Conservation (phyloP, 2,797 vertebrate species). For the Eremophila alpestris region DNA sequence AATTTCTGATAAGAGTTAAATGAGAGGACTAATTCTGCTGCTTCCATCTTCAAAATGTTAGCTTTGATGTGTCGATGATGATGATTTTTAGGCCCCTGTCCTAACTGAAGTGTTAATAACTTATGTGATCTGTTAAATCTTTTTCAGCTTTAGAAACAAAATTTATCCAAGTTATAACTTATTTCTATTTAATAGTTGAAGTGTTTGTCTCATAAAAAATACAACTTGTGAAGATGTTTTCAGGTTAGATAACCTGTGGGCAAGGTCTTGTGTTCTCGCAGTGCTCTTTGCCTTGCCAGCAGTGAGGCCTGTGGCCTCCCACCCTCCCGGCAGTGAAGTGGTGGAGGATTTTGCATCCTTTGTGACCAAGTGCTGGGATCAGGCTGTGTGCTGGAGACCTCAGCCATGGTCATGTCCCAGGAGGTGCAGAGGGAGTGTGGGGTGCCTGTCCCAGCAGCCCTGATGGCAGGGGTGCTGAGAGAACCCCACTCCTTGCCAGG, state of each 20-base stretch:
- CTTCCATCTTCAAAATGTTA: not conserved
- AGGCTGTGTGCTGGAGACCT: not conserved
- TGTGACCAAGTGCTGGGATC: rapidly evolving
- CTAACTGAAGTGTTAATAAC: not conserved
- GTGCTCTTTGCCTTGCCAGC: not conserved
- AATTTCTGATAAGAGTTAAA: not conserved
- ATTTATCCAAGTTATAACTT: not conserved
- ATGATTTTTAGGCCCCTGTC: not conserved
- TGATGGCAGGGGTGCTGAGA: rapidly evolving
- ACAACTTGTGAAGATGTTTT: not conserved
- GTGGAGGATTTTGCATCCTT: rapidly evolving
- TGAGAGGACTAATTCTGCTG: not conserved
- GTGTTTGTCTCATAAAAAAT: not conserved
- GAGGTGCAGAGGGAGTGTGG: rapidly evolving
- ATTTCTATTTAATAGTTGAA: not conserved
- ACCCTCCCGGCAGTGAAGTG: not conserved
- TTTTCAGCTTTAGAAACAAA: not conserved
- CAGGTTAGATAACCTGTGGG: not conserved
- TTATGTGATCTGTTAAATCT: not conserved
- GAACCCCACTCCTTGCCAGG: rapidly evolving
- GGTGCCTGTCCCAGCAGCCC: rapidly evolving
- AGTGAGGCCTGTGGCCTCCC: no score
- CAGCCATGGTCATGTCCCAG: rapidly evolving
- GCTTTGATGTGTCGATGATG: not conserved
- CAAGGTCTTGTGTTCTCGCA: rapidly evolving